phyloP scores from a whole-genome alignment of 1,140 invertebrate genomes.

The Ruditapes philippinarum region DNA sequence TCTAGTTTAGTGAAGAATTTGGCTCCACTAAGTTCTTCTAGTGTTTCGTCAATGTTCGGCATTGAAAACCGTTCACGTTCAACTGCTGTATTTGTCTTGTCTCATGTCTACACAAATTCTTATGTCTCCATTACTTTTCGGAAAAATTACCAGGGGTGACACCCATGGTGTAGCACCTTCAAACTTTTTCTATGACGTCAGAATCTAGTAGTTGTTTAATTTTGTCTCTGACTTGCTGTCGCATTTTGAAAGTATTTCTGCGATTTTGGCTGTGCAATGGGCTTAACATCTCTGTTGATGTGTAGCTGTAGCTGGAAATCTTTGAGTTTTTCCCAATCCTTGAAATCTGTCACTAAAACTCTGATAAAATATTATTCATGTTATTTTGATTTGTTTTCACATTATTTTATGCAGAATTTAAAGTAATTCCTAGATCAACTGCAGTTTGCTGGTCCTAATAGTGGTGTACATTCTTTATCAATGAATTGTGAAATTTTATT shows the following conservation, averaged over 20 bases:
- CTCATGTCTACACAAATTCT: conserved; percentile 74
- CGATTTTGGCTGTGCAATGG: neutral
- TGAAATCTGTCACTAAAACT: neutral
- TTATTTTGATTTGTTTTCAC: too few species aligned
- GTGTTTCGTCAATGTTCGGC: conserved; percentile 71
- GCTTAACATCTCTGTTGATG: neutral
- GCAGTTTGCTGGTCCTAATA: neutral
- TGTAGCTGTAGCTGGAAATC: neutral
- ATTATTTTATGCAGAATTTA: too few species aligned
- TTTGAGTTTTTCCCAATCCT: conserved; percentile 9
- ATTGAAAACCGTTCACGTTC: conserved; percentile 63
- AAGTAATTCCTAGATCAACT: neutral
- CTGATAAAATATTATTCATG: neutral
- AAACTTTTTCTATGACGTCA: too few species aligned
- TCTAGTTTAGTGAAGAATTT: conserved; percentile 68
- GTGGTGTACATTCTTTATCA: neutral
- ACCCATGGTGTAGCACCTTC: conserved; percentile 1
- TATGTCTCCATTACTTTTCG: conserved; percentile 52
- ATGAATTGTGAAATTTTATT: conserved; percentile 15
- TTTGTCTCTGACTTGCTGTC: conserved; percentile 5
- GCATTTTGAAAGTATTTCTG: conserved; percentile 14
- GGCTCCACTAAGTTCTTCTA: conserved; percentile 65
- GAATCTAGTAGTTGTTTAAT: neutral
- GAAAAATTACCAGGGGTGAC: neutral
- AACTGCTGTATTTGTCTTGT: conserved; percentile 65